These are phyloP conservation scores for Neelides sp. DNA, from an alignment of 1,140 invertebrate genomes.

Conservation along the genomic window DNA sequence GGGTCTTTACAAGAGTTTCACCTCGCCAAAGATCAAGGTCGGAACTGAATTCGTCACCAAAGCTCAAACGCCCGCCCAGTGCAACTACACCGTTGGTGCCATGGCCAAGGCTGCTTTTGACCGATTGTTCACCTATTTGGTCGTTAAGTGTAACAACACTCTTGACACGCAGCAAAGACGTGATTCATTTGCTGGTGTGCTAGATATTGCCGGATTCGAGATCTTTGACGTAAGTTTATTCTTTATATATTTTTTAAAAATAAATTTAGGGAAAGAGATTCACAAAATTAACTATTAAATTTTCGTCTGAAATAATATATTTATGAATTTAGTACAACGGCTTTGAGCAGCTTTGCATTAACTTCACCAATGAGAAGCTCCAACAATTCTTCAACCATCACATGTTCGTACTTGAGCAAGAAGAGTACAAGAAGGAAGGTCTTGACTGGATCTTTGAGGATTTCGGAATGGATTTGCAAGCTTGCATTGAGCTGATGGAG, in stretches of 20 bases:
- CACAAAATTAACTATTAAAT: not conserved
- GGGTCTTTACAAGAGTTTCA: constrained; percentile 43
- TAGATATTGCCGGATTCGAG: constrained; percentile 55
- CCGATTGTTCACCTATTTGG: constrained; percentile 43
- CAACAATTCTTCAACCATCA: constrained; percentile 99
- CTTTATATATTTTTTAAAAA: not conserved
- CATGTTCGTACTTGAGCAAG: constrained; percentile 99
- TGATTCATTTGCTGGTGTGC: too few relatives aligned
- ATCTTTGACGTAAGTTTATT: constrained; percentile 45
- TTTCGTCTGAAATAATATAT: not conserved
- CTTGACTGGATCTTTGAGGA: constrained; percentile 41
- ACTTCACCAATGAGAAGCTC: constrained; percentile 99
- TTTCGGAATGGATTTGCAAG: constrained; percentile 96
- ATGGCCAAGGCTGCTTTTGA: constrained; percentile 44
- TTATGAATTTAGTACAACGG: constrained; percentile 68
- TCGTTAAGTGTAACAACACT: constrained; percentile 43
- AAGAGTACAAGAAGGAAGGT: constrained; percentile 28
- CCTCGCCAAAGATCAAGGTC: constrained; percentile 47
- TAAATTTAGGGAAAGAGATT: constrained; percentile 3
- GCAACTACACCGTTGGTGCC: constrained; percentile 40
- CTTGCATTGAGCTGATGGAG: constrained; percentile 98
- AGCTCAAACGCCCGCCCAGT: constrained; percentile 30
- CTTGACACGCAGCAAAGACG: constrained; percentile 34
- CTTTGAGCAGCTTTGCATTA: constrained; percentile 99
- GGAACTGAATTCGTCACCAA: constrained; percentile 41